Percentiles rank a stretch among this genome's conserved stretches.
Evolutionary conservation across 2,888 invertebrate genomes (phyloP).

Genomic region (Tryphoninae sp.): DNA sequence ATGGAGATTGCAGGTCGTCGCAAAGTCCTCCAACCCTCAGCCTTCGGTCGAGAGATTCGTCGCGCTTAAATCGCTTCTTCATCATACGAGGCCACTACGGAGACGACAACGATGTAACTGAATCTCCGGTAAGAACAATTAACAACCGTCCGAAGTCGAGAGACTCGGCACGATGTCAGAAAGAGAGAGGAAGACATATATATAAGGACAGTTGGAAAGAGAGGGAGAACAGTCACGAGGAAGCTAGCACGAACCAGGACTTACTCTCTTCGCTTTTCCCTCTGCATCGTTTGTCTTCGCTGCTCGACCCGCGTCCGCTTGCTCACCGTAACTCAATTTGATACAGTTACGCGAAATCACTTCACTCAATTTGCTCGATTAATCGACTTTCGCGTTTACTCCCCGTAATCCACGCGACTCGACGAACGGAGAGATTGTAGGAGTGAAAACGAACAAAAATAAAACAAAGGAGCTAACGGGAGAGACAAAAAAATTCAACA

Average conservation of each 20-base stretch:
- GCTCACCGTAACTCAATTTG: constrained; percentile 55
- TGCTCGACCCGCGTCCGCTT: constrained; percentile 10
- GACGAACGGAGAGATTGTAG: neutral
- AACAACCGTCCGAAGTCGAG: constrained; percentile 50
- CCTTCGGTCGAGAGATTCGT: constrained; percentile 20
- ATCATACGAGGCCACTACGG: constrained; percentile 2
- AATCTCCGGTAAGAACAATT: constrained; percentile 54
- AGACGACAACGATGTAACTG: constrained; percentile 40
- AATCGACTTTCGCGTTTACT: constrained; percentile 55
- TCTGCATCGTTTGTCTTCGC: constrained; percentile 56
- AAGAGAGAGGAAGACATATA: neutral
- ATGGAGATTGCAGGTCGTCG: neutral
- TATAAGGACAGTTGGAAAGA: neutral
- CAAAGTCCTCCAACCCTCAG: constrained; percentile 1
- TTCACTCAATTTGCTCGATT: constrained; percentile 60
- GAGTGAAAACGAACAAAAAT: neutral
- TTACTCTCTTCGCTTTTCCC: constrained; percentile 27
- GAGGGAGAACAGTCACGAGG: constrained; percentile 1
- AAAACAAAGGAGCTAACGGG: constrained; percentile 2
- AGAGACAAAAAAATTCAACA: constrained; percentile 11
- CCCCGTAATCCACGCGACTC: constrained; percentile 17
- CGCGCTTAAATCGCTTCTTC: constrained; percentile 42
- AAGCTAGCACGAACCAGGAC: constrained; percentile 3
- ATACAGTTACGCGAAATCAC: constrained; percentile 58
- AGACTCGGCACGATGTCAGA: constrained; percentile 24